Evolutionary conservation across 2,888 invertebrate genomes (phyloP).

Genomic region (Lasioglossum leucozonium): DNA sequence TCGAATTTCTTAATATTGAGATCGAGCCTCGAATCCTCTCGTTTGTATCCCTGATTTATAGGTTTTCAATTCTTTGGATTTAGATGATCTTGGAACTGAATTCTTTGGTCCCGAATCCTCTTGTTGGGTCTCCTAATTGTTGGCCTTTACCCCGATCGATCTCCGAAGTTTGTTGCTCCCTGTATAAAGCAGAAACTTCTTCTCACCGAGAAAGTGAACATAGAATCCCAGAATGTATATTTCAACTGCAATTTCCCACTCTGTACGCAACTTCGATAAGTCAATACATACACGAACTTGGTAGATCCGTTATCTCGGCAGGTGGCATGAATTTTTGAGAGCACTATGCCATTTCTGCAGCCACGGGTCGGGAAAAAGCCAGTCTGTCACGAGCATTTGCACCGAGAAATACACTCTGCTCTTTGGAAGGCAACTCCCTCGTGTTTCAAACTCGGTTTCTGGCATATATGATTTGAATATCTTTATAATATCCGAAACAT

Average conservation of each 20-base stretch:
- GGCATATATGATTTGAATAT: neutral
- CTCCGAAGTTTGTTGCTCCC: neutral
- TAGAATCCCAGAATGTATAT: neutral
- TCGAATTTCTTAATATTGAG: neutral
- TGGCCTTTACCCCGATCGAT: neutral
- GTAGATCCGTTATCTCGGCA: constrained; percentile 16
- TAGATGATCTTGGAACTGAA: too few relatives aligned
- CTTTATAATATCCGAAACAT: neutral
- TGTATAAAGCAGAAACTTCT: neutral
- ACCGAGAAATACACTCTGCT: constrained; percentile 1
- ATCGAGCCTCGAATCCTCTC: neutral
- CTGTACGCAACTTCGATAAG: neutral
- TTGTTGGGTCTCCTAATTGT: neutral
- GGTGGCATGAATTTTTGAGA: constrained; percentile 3
- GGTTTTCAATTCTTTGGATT: neutral
- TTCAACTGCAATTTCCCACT: neutral
- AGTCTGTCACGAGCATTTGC: constrained; percentile 25
- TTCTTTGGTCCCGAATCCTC: too few relatives aligned
- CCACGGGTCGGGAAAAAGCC: neutral
- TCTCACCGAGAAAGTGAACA: neutral
- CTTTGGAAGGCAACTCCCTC: neutral
- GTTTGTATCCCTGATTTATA: neutral
- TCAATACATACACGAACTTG: constrained; percentile 1
- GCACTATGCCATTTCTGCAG: neutral
- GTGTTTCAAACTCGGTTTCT: neutral